Conservation (phyloP, 2,888 invertebrate species). For the Acanthosepion esculentum region DNA sequence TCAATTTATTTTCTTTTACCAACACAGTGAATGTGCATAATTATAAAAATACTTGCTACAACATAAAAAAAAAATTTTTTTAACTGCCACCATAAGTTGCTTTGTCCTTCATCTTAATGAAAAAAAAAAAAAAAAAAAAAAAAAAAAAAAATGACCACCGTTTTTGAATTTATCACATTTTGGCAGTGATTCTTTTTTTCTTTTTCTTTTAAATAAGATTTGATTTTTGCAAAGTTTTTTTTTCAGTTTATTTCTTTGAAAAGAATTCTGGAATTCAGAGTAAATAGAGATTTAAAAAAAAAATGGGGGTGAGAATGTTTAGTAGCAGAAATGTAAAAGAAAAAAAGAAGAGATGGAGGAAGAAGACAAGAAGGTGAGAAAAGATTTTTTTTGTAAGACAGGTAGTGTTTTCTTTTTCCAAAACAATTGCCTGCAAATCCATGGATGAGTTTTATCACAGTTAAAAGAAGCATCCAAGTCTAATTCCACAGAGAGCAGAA, state of each 20-base stretch:
- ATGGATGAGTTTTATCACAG: slow-evolving; percentile 16
- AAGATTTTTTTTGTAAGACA: background rate
- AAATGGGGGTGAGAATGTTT: background rate
- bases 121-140: background rate
- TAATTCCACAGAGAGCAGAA: slow-evolving; percentile 16
- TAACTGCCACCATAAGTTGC: slow-evolving; percentile 2
- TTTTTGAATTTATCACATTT: slow-evolving; percentile 21
- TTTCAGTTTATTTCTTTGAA: background rate
- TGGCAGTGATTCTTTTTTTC: background rate
- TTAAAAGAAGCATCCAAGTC: background rate
- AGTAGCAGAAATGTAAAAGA: background rate
- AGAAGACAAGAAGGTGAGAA: background rate
- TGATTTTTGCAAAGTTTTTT: background rate
- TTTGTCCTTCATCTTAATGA: background rate
- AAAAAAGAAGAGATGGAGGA: background rate
- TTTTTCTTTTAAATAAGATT: background rate
- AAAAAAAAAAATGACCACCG: background rate
- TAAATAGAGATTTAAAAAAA: background rate
- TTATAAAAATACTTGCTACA: slow-evolving; percentile 13
- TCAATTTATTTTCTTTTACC: background rate
- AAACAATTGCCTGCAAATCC: background rate
- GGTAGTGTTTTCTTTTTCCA: background rate
- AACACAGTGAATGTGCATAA: background rate
- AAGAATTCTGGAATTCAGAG: background rate
- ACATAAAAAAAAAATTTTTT: background rate